Conservation (phyloP, 1,140 invertebrate genomes). For the Bombus picipes region DNA sequence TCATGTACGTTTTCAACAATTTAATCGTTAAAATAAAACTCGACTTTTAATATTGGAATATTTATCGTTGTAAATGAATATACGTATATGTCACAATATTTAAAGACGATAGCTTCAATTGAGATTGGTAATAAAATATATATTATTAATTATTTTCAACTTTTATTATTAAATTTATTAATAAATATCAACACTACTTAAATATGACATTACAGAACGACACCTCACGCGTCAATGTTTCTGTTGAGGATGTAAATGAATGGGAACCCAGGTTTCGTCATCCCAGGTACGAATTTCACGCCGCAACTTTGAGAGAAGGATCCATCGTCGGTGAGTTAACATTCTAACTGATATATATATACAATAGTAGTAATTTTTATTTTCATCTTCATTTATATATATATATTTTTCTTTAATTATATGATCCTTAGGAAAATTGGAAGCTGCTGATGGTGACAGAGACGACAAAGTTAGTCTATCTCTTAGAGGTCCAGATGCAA, state of each 20-base stretch:
- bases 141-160: background rate
- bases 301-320: constrained; percentile 80
- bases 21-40: background rate
- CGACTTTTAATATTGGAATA: background rate
- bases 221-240: constrained; percentile 88
- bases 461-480: constrained; percentile 88
- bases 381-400: background rate
- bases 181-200: background rate
- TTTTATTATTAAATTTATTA: background rate
- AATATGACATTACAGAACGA: constrained; percentile 86
- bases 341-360: background rate
- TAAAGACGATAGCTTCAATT: too few relatives aligned
- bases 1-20: constrained; percentile 83
- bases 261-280: constrained; percentile 95
- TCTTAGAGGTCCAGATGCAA: constrained; percentile 88
- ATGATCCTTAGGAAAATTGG: constrained; percentile 84
- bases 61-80: too few relatives aligned
- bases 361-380: background rate
- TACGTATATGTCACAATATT: too few relatives aligned
- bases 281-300: constrained; percentile 92
- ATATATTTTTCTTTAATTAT: background rate
- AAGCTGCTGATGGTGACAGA: constrained; percentile 91
- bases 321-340: constrained; percentile 77
- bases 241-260: constrained; percentile 94
- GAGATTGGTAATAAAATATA: background rate